Base-by-base conservation (phyloP, 2,888 invertebrate genomes). In the Brachypterus glaber region DNA sequence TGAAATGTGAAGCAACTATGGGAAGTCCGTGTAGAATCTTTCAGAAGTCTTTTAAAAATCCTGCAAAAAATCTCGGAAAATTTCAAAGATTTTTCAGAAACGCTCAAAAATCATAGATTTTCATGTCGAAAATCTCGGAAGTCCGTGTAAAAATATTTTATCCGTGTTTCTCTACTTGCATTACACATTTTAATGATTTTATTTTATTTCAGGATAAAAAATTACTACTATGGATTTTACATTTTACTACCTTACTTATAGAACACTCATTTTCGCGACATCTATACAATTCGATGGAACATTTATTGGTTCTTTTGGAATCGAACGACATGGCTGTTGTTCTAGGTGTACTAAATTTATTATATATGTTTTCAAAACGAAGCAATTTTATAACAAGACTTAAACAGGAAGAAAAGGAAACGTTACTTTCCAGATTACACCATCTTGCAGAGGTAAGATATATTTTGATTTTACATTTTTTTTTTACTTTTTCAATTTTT, bases 231-330 rank as follows among this genome's bases (percentile, higher is more conserved):
- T 77, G 79, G 68, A 80, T 85, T 39, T 71, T 89, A 21, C 80
- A 82, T 56, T 88, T 89, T 59, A 87, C 87, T 30, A 83, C 87
- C 1, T 65, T 87, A 46, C 69, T 89, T 35, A 86, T 89, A 54
- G 88, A 89, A 63, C 87, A 89, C 65, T 87, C 86, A 49, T 88
- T 88, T 60, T 86, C 87, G 11, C 73, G 87, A 36, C 86, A 87
- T 64, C 69, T 88, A 46, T 89, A 89, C 71, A 87, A 83, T 66
- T 88, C 87, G 26, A 82, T 88, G 76, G 88, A 88, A 65, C 84
- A 87, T 60, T 67, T 89, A 47, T 78, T 84, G 33, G 74, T 79
- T 24, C 66, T 89, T 46, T 64, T 89, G 51, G 77, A 81, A 40
- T 85, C 86, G 34, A 81, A 80, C 62, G 82, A 87, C 59, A 82